Percentiles rank a stretch among this genome's conserved stretches.
These are phyloP conservation scores for Rhadinocentrus ornatus DNA, from an alignment of 2,797 vertebrate species.

Conservation along the genomic window DNA sequence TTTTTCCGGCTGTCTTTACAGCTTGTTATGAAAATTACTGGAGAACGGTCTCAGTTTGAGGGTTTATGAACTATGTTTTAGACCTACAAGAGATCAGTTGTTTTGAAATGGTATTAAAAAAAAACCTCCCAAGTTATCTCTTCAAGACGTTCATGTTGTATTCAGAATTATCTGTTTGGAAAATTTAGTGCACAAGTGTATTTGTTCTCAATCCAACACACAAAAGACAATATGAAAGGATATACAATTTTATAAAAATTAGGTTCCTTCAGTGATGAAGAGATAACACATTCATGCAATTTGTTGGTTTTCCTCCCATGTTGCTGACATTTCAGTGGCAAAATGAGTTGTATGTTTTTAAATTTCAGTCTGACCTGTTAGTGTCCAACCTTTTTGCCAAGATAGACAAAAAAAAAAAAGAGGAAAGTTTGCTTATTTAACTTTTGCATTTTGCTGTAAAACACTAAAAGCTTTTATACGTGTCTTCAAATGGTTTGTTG, in stretches of 20 bases:
- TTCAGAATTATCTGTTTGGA: neutral
- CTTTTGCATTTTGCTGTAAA: slow-evolving; percentile 27
- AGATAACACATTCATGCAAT: neutral
- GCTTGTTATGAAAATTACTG: slow-evolving; percentile 23
- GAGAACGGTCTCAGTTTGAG: slow-evolving; percentile 30
- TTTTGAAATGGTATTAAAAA: slow-evolving; percentile 15
- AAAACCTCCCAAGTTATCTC: neutral
- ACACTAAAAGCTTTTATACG: slow-evolving; percentile 51
- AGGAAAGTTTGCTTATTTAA: slow-evolving; percentile 28
- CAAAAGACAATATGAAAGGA: neutral
- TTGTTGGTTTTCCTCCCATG: neutral
- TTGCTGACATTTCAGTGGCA: neutral
- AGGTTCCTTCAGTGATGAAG: neutral
- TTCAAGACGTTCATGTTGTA: neutral
- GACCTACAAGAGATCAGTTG: neutral
- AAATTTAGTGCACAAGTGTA: no score
- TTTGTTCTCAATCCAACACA: no score
- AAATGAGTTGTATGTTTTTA: slow-evolving; percentile 15
- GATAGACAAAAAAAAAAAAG: neutral
- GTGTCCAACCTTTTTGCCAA: slow-evolving; percentile 13
- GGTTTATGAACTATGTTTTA: slow-evolving; percentile 35
- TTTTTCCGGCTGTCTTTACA: slow-evolving; percentile 9
- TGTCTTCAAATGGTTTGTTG: slow-evolving; percentile 25
- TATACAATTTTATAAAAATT: neutral
- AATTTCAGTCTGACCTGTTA: slow-evolving; percentile 38